Percentiles rank a stretch among this genome's conserved stretches.
These are phyloP conservation scores for Sclerurus mexicanus DNA, from an alignment of 2,113 vertebrate species.

Conservation along the genomic window DNA sequence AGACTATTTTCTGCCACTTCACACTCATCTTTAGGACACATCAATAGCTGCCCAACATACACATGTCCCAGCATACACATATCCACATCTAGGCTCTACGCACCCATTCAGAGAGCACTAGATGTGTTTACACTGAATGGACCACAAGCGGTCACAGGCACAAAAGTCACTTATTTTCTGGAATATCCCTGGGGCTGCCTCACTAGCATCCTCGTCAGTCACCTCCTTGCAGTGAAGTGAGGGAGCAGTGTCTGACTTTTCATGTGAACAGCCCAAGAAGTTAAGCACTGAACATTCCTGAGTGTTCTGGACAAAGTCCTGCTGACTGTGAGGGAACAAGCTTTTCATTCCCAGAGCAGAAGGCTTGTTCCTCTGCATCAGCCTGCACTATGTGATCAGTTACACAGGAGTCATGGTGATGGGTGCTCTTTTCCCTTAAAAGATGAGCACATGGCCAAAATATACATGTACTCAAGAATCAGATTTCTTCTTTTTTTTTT, in stretches of 20 bases:
- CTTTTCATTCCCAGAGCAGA: background rate
- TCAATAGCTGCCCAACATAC: background rate
- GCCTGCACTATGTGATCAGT: background rate
- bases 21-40: background rate
- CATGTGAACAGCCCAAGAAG: background rate
- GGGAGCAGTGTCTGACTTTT: background rate
- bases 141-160: background rate
- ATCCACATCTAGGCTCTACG: background rate
- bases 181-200: background rate
- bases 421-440: background rate
- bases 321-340: background rate
- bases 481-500: background rate
- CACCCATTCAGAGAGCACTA: background rate
- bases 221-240: background rate
- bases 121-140: fast-evolving
- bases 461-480: background rate
- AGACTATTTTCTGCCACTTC: background rate
- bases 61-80: background rate
- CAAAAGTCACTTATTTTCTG: background rate
- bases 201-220: background rate
- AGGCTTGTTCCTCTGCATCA: background rate
- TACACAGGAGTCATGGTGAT: background rate
- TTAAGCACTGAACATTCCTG: background rate
- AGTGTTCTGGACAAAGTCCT: background rate
- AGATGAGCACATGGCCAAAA: background rate